These are phyloP conservation scores for Mamestra brassicae DNA, from an alignment of 2,888 invertebrate species.

Conservation along the genomic window DNA sequence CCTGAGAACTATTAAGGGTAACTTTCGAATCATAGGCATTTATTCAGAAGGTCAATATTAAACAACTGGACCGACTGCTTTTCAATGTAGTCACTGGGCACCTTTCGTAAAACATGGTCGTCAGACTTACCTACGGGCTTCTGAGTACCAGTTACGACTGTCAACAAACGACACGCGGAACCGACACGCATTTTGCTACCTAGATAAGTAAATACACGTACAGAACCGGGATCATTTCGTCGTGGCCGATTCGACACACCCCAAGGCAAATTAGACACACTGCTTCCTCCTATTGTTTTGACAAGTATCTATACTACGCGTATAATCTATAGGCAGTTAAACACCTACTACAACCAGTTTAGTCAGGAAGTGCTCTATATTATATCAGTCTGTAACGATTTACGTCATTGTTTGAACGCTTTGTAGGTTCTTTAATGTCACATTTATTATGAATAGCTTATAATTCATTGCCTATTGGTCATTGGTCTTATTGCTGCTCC, in stretches of 20 bases:
- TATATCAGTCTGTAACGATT: conserved; percentile 57
- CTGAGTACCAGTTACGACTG: neutral
- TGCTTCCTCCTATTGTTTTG: conserved; percentile 65
- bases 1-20: neutral
- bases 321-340: conserved; percentile 34
- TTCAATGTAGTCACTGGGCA: neutral
- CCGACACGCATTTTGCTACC: neutral
- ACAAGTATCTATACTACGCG: conserved; percentile 44
- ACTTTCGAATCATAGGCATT: neutral
- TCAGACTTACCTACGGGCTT: neutral
- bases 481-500: conserved; percentile 8
- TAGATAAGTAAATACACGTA: neutral
- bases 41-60: neutral
- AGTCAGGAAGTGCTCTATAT: conserved; percentile 72
- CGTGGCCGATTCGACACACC: conserved; percentile 55
- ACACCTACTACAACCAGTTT: conserved; percentile 62
- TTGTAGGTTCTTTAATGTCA: conserved; percentile 60
- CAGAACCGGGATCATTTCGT: neutral
- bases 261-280: conserved; percentile 60
- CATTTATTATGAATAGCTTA: conserved; percentile 44
- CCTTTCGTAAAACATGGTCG: neutral
- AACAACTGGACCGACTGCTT: neutral
- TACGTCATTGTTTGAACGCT: conserved; percentile 60
- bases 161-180: neutral
- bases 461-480: conserved; percentile 32